Evolutionary conservation across 1,140 invertebrate species (phyloP), one percentile per base, ranked within the genome.

Genomic region (Phocides pigmalion): DNA sequence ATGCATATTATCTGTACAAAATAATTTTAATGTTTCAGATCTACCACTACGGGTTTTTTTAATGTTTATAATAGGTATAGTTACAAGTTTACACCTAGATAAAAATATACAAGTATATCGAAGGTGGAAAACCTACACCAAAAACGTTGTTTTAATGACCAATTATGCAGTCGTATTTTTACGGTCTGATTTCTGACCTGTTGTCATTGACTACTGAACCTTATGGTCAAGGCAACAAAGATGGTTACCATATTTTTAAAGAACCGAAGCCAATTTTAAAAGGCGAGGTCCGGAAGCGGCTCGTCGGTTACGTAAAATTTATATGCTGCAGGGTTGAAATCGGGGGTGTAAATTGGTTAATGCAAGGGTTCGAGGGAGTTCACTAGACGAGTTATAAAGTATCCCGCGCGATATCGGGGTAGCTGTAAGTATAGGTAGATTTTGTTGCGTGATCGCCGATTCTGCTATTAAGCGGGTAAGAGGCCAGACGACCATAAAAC

Each of bases 281-380:
- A 84, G 82, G 76, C 75, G 66, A 72, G 65, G 63, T 65, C 69
- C 81, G 86, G 86, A 89, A 85, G 84, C 76, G 75, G 78, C 75
- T 84, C 72, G 84, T 80, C 78, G 79, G 85, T 79, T 83, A 76
- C 66, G 71, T 78, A 70, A 84, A 84, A 89, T 87, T 87, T 89
- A 87, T 85, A 76, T 53, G 78, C 78, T 76, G 50, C 50, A 65
- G 70, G 69, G 79, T 71, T 82, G 62, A 74, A 82, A 79, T 80
- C 73, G 79, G 72, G 82, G 86, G 86, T 89, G 86, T 83, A 85
- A 88, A 88, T 87, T 87, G 84, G 82, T 84, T 85, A 87, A 87
- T 86, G 82, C 82, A 82, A 76, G 80, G 77, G 81, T 76, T 72
- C 70, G 49, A 64, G 8, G 44, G 32, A 25, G 46, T 62, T 32